Evolutionary conservation across 2,888 invertebrate species (phyloP).

Genomic region (Eristalis pertinax): DNA sequence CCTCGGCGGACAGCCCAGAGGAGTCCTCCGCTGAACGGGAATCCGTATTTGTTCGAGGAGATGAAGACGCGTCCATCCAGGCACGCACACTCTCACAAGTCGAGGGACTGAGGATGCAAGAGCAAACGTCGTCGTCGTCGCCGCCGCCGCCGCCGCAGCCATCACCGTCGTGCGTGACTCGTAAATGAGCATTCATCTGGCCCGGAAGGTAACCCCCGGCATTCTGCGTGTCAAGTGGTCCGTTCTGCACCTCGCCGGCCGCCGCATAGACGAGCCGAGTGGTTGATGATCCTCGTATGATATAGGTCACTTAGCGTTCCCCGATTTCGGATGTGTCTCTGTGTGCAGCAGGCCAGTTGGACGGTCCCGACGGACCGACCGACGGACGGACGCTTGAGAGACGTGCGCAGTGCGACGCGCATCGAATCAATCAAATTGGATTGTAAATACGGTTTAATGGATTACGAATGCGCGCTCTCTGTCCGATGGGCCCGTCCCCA

Average conservation of each 20-base stretch:
- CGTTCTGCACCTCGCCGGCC: slow-evolving; percentile 24
- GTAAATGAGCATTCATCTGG: slow-evolving; percentile 59
- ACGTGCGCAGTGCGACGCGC: slow-evolving; percentile 41
- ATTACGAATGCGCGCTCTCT: slow-evolving; percentile 55
- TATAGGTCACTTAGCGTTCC: slow-evolving; percentile 67
- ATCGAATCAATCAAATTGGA: slow-evolving; percentile 72
- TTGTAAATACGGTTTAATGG: slow-evolving; percentile 68
- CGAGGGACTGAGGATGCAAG: slow-evolving; percentile 8
- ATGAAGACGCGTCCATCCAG: slow-evolving; percentile 16
- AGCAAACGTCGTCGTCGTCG: no score
- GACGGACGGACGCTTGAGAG: slow-evolving; percentile 7
- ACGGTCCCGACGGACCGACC: no score
- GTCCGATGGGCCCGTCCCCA: neutral
- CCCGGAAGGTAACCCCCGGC: slow-evolving; percentile 51
- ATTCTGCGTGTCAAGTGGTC: slow-evolving; percentile 60
- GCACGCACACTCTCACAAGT: neutral
- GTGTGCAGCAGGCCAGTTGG: neutral
- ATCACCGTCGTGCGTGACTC: slow-evolving; percentile 60
- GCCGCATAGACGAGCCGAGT: slow-evolving; percentile 42
- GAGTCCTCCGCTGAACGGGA: slow-evolving; percentile 55
- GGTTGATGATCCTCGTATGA: slow-evolving; percentile 52
- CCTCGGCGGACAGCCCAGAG: no score
- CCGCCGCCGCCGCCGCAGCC: neutral
- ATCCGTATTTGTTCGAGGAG: slow-evolving; percentile 46
- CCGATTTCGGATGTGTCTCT: slow-evolving; percentile 7